A percentile compares a stretch with the other conserved stretches of the same genome.
Evolutionary conservation across 2,888 invertebrate genomes (phyloP).

Genomic region (Lasius platythorax): DNA sequence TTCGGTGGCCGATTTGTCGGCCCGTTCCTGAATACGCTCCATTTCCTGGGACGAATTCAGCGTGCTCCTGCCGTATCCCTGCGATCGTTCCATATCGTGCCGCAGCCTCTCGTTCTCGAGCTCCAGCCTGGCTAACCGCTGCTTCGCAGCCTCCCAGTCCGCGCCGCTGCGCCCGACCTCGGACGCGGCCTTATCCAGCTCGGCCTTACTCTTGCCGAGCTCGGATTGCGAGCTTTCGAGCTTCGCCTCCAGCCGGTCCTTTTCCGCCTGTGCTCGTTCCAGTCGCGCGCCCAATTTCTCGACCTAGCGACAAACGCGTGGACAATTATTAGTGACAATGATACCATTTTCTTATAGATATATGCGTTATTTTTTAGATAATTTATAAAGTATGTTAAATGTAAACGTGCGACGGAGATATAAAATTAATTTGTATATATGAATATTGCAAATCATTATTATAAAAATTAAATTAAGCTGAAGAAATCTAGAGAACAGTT

Average conservation of each 20-base stretch:
- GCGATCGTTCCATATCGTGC: conserved; percentile 94
- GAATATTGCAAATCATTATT: neutral
- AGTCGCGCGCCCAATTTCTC: conserved; percentile 95
- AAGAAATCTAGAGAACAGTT: neutral
- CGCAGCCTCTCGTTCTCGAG: conserved; percentile 96
- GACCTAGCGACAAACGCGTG: conserved; percentile 86
- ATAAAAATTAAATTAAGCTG: neutral
- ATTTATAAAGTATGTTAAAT: neutral
- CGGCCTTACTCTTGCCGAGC: conserved; percentile 97
- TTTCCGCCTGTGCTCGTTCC: conserved; percentile 95
- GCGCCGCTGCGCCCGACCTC: conserved; percentile 96
- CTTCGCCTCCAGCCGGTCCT: conserved; percentile 96
- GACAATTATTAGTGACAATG: neutral
- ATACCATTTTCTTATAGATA: neutral
- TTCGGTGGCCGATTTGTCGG: conserved; percentile 94
- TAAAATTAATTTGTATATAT: conserved; percentile 2
- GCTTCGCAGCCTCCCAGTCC: conserved; percentile 95
- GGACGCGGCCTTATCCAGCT: conserved; percentile 95
- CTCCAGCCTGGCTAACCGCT: conserved; percentile 94
- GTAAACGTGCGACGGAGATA: neutral
- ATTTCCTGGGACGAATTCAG: conserved; percentile 94
- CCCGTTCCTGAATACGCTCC: conserved; percentile 93
- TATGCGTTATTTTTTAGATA: neutral
- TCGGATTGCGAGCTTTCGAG: conserved; percentile 97
- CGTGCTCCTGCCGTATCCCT: conserved; percentile 94